phyloP scores from a whole-genome alignment of 2,888 invertebrate genomes.

The Synanthedon tipuliformis region DNA sequence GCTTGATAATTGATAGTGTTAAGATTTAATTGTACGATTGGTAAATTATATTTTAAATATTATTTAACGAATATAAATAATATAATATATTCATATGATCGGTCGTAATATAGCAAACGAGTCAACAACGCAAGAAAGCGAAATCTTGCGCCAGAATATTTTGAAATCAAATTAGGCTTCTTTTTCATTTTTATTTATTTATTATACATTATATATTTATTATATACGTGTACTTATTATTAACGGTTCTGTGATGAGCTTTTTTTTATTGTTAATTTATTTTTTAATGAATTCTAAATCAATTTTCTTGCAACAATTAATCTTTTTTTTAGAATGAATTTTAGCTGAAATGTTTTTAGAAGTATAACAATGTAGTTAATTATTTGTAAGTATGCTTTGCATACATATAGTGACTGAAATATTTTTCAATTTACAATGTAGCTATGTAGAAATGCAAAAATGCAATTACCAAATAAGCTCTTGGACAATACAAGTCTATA shows the following conservation, averaged over 20 bases:
- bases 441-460: too few relatives aligned
- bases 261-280: slow-evolving; percentile 20
- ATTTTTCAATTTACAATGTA: slow-evolving; percentile 2
- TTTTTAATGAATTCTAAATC: background rate
- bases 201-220: background rate
- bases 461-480: too few relatives aligned
- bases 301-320: background rate
- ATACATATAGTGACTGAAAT: slow-evolving; percentile 13
- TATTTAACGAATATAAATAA: background rate
- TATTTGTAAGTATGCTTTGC: slow-evolving; percentile 29
- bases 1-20: background rate
- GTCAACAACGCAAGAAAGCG: too few relatives aligned
- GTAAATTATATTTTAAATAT: background rate
- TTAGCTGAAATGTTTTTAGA: background rate
- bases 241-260: slow-evolving; percentile 26
- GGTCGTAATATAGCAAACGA: too few relatives aligned
- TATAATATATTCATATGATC: too few relatives aligned
- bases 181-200: too few relatives aligned
- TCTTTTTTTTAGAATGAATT: too few relatives aligned
- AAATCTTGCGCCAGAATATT: too few relatives aligned
- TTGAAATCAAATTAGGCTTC: too few relatives aligned
- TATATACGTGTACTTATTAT: slow-evolving; percentile 30
- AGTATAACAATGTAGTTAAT: slow-evolving; percentile 1
- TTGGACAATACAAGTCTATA: too few relatives aligned
- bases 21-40: background rate